Conservation (phyloP, 2,113 vertebrate species). For the Myotis davidii region DNA sequence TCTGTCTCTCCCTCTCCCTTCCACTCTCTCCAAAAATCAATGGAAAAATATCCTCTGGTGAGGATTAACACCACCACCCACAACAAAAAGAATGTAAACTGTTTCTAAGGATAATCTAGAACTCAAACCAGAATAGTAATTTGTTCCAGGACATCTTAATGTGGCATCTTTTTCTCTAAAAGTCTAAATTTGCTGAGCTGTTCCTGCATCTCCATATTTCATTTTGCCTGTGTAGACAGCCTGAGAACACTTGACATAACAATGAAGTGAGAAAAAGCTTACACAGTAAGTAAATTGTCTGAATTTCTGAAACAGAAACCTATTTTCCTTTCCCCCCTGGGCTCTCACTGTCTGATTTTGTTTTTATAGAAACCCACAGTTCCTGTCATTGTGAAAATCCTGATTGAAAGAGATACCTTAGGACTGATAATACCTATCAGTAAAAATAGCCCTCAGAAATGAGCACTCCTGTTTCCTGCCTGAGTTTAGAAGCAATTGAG, state of each 20-base stretch:
- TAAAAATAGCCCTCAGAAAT: background rate
- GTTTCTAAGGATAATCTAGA: background rate
- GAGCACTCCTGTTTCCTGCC: rapidly evolving
- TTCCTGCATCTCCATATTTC: background rate
- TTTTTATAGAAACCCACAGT: background rate
- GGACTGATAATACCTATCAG: background rate
- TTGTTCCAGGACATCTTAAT: background rate
- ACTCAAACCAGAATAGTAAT: background rate
- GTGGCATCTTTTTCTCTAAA: background rate
- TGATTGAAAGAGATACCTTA: background rate
- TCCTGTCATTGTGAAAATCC: background rate
- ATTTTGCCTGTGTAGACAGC: background rate
- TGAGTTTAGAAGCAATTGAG: background rate
- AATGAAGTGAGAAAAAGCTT: background rate
- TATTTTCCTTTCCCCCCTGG: background rate
- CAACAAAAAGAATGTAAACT: background rate
- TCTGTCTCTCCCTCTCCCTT: no score
- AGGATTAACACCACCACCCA: no score
- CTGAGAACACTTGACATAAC: background rate
- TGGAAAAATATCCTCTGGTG: no score
- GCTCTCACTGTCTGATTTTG: background rate
- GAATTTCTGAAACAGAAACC: background rate
- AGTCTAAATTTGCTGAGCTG: background rate
- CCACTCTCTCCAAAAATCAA: no score
- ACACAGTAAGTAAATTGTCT: background rate